phyloP scores from a whole-genome alignment of 2,888 invertebrate genomes.

The Nymphalis c-album region DNA sequence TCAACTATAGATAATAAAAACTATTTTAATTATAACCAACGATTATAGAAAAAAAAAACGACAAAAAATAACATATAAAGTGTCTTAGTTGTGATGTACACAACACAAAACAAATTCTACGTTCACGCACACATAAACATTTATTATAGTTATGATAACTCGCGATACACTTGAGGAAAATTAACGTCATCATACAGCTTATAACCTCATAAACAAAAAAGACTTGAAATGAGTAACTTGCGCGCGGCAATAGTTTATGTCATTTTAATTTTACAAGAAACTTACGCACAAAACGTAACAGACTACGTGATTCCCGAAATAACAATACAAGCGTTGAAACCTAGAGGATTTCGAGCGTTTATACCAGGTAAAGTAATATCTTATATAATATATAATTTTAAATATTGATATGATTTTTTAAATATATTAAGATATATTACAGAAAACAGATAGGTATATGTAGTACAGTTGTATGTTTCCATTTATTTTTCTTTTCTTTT shows the following conservation, averaged over 20 bases:
- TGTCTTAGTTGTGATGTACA: no score
- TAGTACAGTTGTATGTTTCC: background rate
- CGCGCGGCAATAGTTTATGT: background rate
- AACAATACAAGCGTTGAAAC: slow-evolving; percentile 20
- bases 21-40: no score
- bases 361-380: slow-evolving; percentile 25
- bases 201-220: background rate
- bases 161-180: background rate
- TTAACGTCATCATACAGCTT: background rate
- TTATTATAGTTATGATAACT: background rate
- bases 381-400: background rate
- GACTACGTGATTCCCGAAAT: slow-evolving; percentile 10
- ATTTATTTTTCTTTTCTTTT: background rate
- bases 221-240: background rate
- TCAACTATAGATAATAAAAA: no score
- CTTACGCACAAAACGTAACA: background rate
- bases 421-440: no score
- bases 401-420: no score
- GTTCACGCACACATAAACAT: background rate
- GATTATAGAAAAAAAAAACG: no score
- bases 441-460: no score
- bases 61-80: no score
- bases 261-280: background rate
- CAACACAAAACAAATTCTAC: no score
- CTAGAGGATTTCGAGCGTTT: slow-evolving; percentile 19